Conservation (phyloP, 2,888 invertebrate species). For the Trichogramma dendrolimi region DNA sequence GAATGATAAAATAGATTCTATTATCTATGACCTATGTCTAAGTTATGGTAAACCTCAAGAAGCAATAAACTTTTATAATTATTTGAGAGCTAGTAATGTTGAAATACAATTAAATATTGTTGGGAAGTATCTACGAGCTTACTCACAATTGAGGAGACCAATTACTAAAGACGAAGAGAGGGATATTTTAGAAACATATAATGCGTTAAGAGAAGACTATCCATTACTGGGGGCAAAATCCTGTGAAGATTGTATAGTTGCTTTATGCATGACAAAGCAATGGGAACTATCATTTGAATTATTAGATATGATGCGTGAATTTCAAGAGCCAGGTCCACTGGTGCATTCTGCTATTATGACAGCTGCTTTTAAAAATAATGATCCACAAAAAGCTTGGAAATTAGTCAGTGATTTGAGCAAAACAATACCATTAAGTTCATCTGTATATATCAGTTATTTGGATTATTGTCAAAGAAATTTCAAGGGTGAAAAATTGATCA, state of each 20-base stretch:
- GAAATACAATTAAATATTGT: conserved; percentile 59
- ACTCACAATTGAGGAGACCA: conserved; percentile 35
- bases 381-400: conserved; percentile 59
- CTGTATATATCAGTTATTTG: conserved; percentile 57
- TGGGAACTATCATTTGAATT: conserved; percentile 64
- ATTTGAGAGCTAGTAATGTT: conserved; percentile 54
- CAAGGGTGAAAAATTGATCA: conserved; percentile 46
- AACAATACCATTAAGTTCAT: conserved; percentile 47
- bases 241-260: conserved; percentile 60
- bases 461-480: conserved; percentile 52
- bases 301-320: conserved; percentile 59
- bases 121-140: conserved; percentile 60
- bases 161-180: conserved; percentile 54
- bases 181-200: conserved; percentile 57
- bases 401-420: conserved; percentile 57
- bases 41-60: conserved; percentile 51
- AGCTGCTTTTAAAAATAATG: conserved; percentile 61
- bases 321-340: conserved; percentile 51
- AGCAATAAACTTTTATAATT: conserved; percentile 59
- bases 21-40: conserved; percentile 58
- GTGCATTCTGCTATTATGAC: conserved; percentile 57
- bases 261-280: conserved; percentile 61
- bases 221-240: conserved; percentile 60
- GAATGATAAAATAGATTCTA: conserved; percentile 58
- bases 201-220: conserved; percentile 55